Evolutionary conservation across 2,888 invertebrate species (phyloP).

Genomic region (Plemyria rubiginata): DNA sequence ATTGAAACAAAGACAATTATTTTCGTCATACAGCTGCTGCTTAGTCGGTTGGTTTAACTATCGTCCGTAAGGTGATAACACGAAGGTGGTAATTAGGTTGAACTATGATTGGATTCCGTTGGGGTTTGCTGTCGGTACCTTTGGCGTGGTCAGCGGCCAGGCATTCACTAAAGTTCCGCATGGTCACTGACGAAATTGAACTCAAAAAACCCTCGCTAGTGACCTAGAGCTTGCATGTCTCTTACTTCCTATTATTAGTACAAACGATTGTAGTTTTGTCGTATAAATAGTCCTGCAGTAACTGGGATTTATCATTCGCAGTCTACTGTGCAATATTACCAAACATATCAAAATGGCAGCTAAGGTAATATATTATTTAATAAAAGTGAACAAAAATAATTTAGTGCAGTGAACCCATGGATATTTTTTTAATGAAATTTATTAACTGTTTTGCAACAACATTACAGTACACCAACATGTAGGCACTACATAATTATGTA

Average conservation of each 20-base stretch:
- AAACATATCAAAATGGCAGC: conserved; percentile 79
- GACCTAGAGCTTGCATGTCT: conserved; percentile 74
- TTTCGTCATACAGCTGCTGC: conserved; percentile 3
- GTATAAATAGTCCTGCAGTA: conserved; percentile 67
- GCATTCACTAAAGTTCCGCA: conserved; percentile 65
- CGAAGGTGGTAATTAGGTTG: conserved; percentile 23
- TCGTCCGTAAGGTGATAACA: conserved; percentile 5
- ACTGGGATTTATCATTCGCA: conserved; percentile 74
- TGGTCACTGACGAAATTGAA: conserved; percentile 69
- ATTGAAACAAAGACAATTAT: conserved; percentile 28
- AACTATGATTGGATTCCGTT: conserved; percentile 16
- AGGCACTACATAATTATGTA: not conserved
- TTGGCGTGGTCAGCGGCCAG: conserved; percentile 40
- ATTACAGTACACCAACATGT: not conserved
- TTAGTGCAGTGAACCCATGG: not conserved
- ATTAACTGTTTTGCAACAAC: too few relatives aligned
- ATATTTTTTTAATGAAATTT: not conserved
- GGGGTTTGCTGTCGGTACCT: conserved; percentile 24
- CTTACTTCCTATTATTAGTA: conserved; percentile 78
- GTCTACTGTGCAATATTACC: conserved; percentile 73
- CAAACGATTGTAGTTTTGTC: conserved; percentile 65
- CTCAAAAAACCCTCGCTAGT: conserved; percentile 67
- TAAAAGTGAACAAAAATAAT: not conserved
- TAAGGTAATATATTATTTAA: conserved; percentile 63
- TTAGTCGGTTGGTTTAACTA: not conserved